Evolutionary conservation across 2,888 invertebrate species (phyloP).

Genomic region (Eulithis testata): DNA sequence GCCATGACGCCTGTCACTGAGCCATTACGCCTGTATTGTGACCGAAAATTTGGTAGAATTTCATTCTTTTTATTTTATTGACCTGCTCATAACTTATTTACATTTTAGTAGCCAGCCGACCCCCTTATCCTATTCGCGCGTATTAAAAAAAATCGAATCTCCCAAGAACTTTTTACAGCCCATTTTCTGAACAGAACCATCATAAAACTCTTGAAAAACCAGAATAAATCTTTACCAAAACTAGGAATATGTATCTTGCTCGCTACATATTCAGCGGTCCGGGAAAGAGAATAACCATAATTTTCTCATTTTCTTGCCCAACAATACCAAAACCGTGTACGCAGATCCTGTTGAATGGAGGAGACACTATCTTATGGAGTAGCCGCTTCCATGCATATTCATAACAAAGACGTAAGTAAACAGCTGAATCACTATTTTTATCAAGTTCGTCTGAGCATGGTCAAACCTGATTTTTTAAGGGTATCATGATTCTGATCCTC

Average conservation of each 20-base stretch:
- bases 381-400: constrained; percentile 25
- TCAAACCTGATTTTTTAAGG: not conserved
- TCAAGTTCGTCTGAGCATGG: too few species aligned
- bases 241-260: not conserved
- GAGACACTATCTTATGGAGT: constrained; percentile 20
- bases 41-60: too few species aligned
- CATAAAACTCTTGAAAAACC: not conserved
- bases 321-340: constrained; percentile 12
- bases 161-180: too few species aligned
- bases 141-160: too few species aligned
- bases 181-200: not conserved
- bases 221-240: not conserved
- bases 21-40: too few species aligned
- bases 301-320: constrained; percentile 16
- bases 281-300: constrained; percentile 13
- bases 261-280: not conserved
- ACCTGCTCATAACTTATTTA: too few species aligned
- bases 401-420: constrained; percentile 7
- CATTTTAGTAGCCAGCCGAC: too few species aligned
- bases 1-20: too few species aligned
- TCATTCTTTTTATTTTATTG: too few species aligned
- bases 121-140: too few species aligned
- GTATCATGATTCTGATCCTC: too few species aligned
- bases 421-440: not conserved
- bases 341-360: constrained; percentile 15